Evolutionary conservation across 2,888 invertebrate genomes (phyloP), one percentile per base, ranked within the genome.

Genomic region (Campoletis raptor): DNA sequence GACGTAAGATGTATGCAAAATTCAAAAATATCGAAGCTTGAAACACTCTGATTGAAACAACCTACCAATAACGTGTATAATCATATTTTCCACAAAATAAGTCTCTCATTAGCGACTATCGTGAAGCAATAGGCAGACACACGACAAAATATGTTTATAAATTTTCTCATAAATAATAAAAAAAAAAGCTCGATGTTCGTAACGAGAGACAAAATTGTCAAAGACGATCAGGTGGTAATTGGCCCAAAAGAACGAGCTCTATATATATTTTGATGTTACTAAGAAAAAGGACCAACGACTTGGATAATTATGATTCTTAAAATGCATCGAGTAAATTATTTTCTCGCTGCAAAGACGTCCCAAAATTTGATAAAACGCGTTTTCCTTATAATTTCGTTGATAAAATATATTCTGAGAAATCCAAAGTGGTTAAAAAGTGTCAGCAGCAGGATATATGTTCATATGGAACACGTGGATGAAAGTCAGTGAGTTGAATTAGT

Each of bases 141-240:
- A 10, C 30, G 15, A 15, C 30, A 12, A 61, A 30, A 61, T 15
- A 57, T 57, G 12, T 57, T n/a, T 57, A 57, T 57, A 61, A 5
- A 61, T 61, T 52, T 7, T 52, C 48, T 61, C 24, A 4, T 15
- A 10, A 30, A 30, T 61, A 48, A 48, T 30, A 30, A 61, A 30
- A 30, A 30, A 30, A 61, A 61, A 30, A 61, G 15, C 61, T 12
- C 7, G 61, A 57, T 45, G 40, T n/a, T 45, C 45, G n/a, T 30
- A 67, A 70, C n/a, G 70, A 72, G 52, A 37, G 70, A 48, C 48
- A 21, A 72, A 57, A 48, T 70, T 57, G 54, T 69, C 61, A 72
- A 70, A 70, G 70, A 70, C 70, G 36, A 18, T 8, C 15, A 12
- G 21, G 15, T 6, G 37, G 24, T 48, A 48, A 18, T 36, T 37